These are phyloP conservation scores for Dimorphilus gyrociliatus DNA, from an alignment of 2,888 invertebrate species.

Conservation along the genomic window DNA sequence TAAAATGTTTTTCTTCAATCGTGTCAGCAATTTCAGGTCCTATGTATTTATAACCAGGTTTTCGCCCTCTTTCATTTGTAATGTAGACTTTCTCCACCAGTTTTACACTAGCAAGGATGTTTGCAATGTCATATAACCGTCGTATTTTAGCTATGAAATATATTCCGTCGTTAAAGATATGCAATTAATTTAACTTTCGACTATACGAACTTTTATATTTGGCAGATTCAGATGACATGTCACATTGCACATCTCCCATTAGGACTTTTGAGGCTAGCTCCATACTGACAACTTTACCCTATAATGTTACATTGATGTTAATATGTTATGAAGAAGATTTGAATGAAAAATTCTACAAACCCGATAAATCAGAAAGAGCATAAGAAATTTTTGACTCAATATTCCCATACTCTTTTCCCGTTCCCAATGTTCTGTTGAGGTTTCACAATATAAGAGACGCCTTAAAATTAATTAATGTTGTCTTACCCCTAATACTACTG, in stretches of 20 bases:
- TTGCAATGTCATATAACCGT: slow-evolving; percentile 59
- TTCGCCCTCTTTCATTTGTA: slow-evolving; percentile 46
- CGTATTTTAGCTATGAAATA: slow-evolving; percentile 50
- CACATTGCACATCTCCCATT: slow-evolving; percentile 44
- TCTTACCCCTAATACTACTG: too few relatives aligned
- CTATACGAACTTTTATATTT: slow-evolving; percentile 35
- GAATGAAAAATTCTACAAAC: too few relatives aligned
- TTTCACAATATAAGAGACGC: too few relatives aligned
- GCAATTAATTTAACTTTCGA: neutral
- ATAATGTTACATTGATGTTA: slow-evolving; percentile 8
- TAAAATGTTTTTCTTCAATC: too few relatives aligned
- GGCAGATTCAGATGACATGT: slow-evolving; percentile 39
- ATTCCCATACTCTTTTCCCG: slow-evolving; percentile 52
- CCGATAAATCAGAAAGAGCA: slow-evolving; percentile 52
- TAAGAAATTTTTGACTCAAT: slow-evolving; percentile 53
- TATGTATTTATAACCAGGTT: slow-evolving; percentile 51
- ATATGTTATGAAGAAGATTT: neutral
- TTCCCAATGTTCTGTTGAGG: slow-evolving; percentile 18
- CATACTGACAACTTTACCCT: slow-evolving; percentile 50
- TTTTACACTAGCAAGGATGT: slow-evolving; percentile 56
- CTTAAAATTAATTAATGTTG: too few relatives aligned
- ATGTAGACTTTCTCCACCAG: slow-evolving; percentile 52
- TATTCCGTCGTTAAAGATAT: neutral
- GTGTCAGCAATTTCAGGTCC: slow-evolving; percentile 39
- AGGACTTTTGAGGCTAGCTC: slow-evolving; percentile 52